Evolutionary conservation across 2,797 vertebrate species (phyloP).

Genomic region (Centroberyx gerrardi): DNA sequence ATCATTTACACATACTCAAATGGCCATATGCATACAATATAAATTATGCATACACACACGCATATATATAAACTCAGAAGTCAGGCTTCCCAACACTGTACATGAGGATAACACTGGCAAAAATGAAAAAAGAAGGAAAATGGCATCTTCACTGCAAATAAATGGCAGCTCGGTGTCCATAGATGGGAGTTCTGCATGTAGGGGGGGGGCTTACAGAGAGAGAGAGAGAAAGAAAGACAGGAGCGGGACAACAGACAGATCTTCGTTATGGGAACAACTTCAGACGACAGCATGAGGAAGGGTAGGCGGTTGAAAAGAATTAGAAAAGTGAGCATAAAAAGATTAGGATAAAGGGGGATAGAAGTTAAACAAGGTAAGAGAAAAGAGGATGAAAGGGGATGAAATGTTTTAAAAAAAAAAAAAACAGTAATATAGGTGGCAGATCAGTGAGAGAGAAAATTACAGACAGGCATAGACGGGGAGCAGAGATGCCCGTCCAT

Average conservation of each 20-base stretch:
- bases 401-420: constrained; percentile 31
- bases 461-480: constrained; percentile 58
- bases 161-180: no score
- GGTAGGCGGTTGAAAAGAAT: constrained; percentile 18
- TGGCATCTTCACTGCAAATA: no score
- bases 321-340: constrained; percentile 15
- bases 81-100: background rate
- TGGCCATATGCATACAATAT: background rate
- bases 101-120: constrained; percentile 6
- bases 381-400: constrained; percentile 13
- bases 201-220: background rate
- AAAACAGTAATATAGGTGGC: constrained; percentile 28
- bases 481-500: constrained; percentile 54
- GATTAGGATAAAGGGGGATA: constrained; percentile 10
- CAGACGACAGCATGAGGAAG: background rate
- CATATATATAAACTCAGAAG: constrained; percentile 3
- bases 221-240: constrained; percentile 1
- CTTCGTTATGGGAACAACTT: constrained; percentile 18
- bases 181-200: no score
- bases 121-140: background rate
- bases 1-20: background rate
- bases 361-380: constrained; percentile 2
- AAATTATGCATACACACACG: background rate
- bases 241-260: background rate
- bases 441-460: constrained; percentile 66